Evolutionary conservation across 2,888 invertebrate genomes (phyloP).

Genomic region (Ochropleura leucogaster): DNA sequence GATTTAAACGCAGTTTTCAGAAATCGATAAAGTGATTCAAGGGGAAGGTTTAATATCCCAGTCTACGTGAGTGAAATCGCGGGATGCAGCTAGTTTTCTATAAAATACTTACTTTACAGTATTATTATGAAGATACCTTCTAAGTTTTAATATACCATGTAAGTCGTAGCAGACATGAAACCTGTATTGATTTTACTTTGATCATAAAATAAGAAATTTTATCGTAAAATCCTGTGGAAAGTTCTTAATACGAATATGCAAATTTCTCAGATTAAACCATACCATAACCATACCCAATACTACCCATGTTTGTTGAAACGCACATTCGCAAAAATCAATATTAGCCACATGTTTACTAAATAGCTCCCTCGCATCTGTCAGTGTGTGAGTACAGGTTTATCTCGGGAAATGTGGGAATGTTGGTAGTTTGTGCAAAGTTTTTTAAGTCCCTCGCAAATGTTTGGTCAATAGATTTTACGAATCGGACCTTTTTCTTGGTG

Average conservation of each 20-base stretch:
- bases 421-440: neutral
- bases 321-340: slow-evolving; percentile 46
- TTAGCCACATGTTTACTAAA: slow-evolving; percentile 43
- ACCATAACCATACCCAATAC: neutral
- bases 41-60: too few relatives aligned
- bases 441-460: neutral
- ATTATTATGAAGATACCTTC: neutral
- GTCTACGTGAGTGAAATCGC: too few relatives aligned
- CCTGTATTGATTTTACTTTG: slow-evolving; percentile 4
- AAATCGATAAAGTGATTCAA: too few relatives aligned
- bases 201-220: neutral
- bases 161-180: slow-evolving; percentile 1
- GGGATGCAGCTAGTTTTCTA: neutral
- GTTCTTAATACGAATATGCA: slow-evolving; percentile 6
- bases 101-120: neutral
- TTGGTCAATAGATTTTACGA: neutral
- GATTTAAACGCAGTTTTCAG: too few relatives aligned
- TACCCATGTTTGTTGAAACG: slow-evolving; percentile 30
- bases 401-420: slow-evolving; percentile 15
- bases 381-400: slow-evolving; percentile 17
- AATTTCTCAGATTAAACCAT: slow-evolving; percentile 17
- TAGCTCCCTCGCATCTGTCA: slow-evolving; percentile 16
- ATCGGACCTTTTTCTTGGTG: neutral
- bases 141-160: neutral
- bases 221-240: slow-evolving; percentile 19